These are phyloP conservation scores for Syngnathus rostellatus DNA, from an alignment of 2,797 vertebrate genomes.

Conservation along the genomic window DNA sequence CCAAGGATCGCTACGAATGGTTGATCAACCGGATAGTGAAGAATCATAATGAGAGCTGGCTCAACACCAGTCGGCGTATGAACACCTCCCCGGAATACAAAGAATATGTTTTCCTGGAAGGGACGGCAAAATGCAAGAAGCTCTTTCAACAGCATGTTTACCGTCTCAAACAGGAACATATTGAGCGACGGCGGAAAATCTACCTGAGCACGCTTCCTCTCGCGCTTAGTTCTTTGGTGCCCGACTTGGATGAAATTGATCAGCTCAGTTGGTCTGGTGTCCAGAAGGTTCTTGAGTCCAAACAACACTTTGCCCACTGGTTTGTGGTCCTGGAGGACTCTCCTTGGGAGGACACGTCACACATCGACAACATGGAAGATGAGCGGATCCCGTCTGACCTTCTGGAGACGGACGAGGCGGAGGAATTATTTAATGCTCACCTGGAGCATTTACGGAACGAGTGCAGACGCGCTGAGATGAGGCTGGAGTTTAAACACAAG, in stretches of 20 bases:
- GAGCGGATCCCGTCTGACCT: conserved; percentile 91
- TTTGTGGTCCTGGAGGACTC: conserved; percentile 93
- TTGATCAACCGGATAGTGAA: conserved; percentile 86
- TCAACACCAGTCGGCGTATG: conserved; percentile 79
- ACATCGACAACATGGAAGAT: conserved; percentile 83
- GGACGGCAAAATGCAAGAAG: conserved; percentile 92
- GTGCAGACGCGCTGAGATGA: conserved; percentile 82
- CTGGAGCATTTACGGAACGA: conserved; percentile 84
- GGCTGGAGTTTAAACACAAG: conserved; percentile 84
- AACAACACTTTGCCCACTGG: conserved; percentile 85
- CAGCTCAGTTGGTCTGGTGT: conserved; percentile 82
- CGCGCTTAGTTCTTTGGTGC: conserved; percentile 83
- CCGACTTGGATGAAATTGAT: conserved; percentile 87
- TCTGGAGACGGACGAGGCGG: conserved; percentile 79
- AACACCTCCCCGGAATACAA: conserved; percentile 82
- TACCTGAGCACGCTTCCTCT: conserved; percentile 83
- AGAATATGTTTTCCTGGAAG: conserved; percentile 94
- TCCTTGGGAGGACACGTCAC: conserved; percentile 86
- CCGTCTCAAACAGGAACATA: conserved; percentile 89
- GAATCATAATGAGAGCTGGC: conserved; percentile 89
- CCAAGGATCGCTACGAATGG: conserved; percentile 97
- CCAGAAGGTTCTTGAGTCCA: conserved; percentile 86
- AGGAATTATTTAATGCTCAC: conserved; percentile 81
- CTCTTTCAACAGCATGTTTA: conserved; percentile 89
- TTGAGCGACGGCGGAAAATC: conserved; percentile 80